Evolutionary conservation across 2,113 vertebrate genomes (phyloP).

Genomic region (Myotis brandtii): DNA sequence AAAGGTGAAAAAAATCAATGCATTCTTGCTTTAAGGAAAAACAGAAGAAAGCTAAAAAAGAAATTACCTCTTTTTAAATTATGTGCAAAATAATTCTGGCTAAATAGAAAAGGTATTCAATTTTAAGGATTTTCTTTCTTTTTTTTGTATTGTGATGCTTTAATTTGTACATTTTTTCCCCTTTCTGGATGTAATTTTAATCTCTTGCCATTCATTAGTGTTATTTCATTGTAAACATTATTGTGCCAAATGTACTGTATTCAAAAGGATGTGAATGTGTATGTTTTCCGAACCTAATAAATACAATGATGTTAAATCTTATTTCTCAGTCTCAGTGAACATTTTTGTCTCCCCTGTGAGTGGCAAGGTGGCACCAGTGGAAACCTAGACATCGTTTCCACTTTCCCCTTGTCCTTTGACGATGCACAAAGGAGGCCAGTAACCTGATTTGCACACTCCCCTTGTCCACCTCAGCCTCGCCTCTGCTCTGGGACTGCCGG

Average conservation of each 20-base stretch:
- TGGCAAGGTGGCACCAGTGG: constrained; percentile 82
- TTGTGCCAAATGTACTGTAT: constrained; percentile 99
- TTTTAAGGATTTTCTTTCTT: constrained; percentile 86
- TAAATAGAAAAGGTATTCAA: constrained; percentile 89
- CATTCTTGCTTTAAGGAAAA: constrained; percentile 81
- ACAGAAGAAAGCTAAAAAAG: constrained; percentile 83
- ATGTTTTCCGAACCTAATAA: constrained; percentile 97
- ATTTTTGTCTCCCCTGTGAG: constrained; percentile 69
- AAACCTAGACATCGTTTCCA: background rate
- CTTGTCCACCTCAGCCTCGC: background rate
- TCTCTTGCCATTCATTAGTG: constrained; percentile 93
- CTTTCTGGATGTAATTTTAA: constrained; percentile 92
- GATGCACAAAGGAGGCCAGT: background rate
- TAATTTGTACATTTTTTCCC: constrained; percentile 92
- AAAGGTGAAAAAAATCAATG: constrained; percentile 80
- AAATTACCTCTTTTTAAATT: constrained; percentile 93
- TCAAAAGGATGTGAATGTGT: constrained; percentile 98
- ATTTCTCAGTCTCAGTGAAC: constrained; percentile 45
- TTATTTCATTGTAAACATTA: constrained; percentile 93
- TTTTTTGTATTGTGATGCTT: constrained; percentile 95
- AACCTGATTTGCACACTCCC: background rate
- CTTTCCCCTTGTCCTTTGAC: background rate
- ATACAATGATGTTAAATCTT: constrained; percentile 92
- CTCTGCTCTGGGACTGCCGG: background rate
- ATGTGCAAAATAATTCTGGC: constrained; percentile 90